phyloP scores from a whole-genome alignment of 2,113 vertebrate genomes.

The Coturnix japonica region DNA sequence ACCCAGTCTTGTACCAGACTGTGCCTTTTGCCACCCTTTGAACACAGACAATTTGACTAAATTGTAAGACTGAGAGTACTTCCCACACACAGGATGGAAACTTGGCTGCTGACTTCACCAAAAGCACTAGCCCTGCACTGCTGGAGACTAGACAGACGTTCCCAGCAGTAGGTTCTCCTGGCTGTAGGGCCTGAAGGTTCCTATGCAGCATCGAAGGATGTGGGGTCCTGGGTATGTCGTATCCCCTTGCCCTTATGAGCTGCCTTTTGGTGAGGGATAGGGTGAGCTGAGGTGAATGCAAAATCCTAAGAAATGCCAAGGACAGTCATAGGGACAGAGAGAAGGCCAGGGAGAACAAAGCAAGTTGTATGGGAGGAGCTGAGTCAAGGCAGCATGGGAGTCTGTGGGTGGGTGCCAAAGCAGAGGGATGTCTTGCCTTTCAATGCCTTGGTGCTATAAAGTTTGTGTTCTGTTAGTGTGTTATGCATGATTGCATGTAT shows the following conservation, averaged over 20 bases:
- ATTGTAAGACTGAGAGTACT: conserved; percentile 21
- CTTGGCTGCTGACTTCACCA: conserved; percentile 41
- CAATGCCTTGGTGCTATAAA: background rate
- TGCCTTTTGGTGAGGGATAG: background rate
- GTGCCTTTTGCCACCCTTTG: conserved; percentile 47
- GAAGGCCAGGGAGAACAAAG: background rate
- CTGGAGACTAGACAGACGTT: background rate
- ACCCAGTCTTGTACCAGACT: conserved; percentile 2
- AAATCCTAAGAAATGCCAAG: background rate
- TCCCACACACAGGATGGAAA: conserved; percentile 53
- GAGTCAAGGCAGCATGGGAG: background rate
- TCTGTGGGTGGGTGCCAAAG: background rate
- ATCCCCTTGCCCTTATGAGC: background rate
- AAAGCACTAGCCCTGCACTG: conserved; percentile 13
- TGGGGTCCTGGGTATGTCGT: background rate
- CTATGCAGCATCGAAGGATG: background rate
- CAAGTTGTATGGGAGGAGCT: background rate
- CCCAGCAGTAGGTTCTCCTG: background rate
- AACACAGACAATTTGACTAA: conserved; percentile 12
- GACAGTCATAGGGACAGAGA: background rate
- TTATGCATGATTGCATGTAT: background rate
- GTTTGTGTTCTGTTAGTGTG: background rate
- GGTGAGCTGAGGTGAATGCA: background rate
- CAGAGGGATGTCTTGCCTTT: background rate
- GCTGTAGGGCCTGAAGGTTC: background rate